These are phyloP conservation scores for Lepeophtheirus salmonis DNA, from an alignment of 1,140 invertebrate species.

Conservation along the genomic window DNA sequence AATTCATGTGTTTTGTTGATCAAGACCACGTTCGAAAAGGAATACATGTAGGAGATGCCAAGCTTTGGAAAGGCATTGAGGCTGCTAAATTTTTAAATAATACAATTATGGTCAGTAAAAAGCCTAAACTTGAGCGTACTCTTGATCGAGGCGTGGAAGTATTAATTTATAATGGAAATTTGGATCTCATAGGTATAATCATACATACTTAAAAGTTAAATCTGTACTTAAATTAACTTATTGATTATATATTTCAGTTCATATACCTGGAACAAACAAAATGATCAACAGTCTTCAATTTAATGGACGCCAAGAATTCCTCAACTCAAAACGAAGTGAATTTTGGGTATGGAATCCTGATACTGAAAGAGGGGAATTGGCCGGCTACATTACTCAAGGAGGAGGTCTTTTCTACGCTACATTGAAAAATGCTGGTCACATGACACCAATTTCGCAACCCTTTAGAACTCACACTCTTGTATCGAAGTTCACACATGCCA, in stretches of 20 bases:
- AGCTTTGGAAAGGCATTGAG: conserved; percentile 36
- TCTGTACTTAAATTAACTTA: too few relatives aligned
- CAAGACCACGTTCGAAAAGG: conserved; percentile 38
- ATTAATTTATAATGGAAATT: conserved; percentile 56
- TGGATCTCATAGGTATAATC: conserved; percentile 54
- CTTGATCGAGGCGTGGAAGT: conserved; percentile 29
- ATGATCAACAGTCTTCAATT: conserved; percentile 1
- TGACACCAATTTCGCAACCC: conserved; percentile 60
- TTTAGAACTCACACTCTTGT: conserved; percentile 54
- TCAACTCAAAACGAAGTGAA: background rate
- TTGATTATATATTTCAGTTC: background rate
- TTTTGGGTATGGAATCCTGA: conserved; percentile 8
- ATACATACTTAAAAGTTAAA: too few relatives aligned
- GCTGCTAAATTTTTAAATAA: conserved; percentile 46
- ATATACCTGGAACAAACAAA: conserved; percentile 4
- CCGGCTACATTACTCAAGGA: conserved; percentile 51
- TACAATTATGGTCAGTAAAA: conserved; percentile 64
- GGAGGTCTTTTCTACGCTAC: conserved; percentile 55
- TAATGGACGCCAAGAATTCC: background rate
- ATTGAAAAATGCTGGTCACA: conserved; percentile 59
- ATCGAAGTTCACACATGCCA: conserved; percentile 41
- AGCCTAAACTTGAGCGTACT: conserved; percentile 48
- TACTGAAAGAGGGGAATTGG: conserved; percentile 42
- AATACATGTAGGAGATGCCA: conserved; percentile 58
- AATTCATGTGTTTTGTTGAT: conserved; percentile 26